A percentile compares a stretch with the other conserved stretches of the same genome.
Conservation (phyloP, 2,888 invertebrate genomes). For the Dynastes maya region DNA sequence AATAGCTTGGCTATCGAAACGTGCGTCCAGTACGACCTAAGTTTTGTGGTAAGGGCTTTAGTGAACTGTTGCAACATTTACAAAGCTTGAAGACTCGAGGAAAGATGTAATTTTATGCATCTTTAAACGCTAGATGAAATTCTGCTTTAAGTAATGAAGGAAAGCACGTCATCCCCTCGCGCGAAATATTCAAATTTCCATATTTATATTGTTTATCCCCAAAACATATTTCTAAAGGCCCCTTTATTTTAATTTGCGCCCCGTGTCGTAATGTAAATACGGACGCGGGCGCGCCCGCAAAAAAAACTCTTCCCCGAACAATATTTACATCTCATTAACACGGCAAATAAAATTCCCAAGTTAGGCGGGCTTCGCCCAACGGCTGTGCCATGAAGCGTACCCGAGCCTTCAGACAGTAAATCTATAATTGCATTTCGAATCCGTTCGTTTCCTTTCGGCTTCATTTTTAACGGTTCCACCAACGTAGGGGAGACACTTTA, state of each 20-base stretch:
- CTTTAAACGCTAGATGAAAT: too few species aligned
- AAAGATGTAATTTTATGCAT: too few species aligned
- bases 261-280: slow-evolving; percentile 7
- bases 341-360: slow-evolving; percentile 24
- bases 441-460: background rate
- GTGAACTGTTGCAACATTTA: too few species aligned
- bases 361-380: background rate
- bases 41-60: too few species aligned
- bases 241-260: slow-evolving; percentile 1
- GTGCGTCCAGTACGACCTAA: too few species aligned
- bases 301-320: slow-evolving; percentile 15
- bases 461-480: slow-evolving; percentile 12
- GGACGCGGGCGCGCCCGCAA: background rate
- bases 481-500: too few species aligned
- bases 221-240: background rate
- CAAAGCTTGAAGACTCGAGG: too few species aligned
- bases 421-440: slow-evolving; percentile 27
- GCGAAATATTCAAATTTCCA: background rate
- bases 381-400: background rate
- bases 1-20: too few species aligned
- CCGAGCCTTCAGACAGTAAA: slow-evolving; percentile 23
- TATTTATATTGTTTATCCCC: background rate
- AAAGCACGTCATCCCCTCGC: too few species aligned
- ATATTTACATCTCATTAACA: slow-evolving; percentile 37
- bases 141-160: too few species aligned